Evolutionary conservation across 2,113 vertebrate genomes (phyloP), one percentile per base, ranked within the genome.

Genomic region (Alligator sinensis): DNA sequence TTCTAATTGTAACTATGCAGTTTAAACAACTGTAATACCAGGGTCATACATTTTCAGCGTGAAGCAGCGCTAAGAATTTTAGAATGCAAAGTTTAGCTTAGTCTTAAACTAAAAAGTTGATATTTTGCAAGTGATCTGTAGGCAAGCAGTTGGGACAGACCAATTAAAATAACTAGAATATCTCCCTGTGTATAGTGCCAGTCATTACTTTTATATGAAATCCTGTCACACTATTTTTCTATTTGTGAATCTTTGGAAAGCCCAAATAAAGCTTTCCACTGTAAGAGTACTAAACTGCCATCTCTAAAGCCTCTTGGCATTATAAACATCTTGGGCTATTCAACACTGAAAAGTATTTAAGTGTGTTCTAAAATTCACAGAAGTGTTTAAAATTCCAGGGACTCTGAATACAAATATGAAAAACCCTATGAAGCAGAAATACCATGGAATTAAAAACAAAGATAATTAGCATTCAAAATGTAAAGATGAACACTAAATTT

Each of bases 171-270:
- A 14, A 84, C 72, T 72, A 78, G 91, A 28, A 79, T 92, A 86
- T 63, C 89, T 64, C 85, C 91, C 81, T 76, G 93, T 80, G 57
- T 75, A 10, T 91, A 95, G 91, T 90, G 18, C n/a, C 21, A 78
- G 75, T 82, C 60, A 93, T 92, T 72, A 95, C 62, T 63, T 88
- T 84, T 80, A 76, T 68, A 77, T 66, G 8, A 90, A 91, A 54
- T 81, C 58, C 54, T 95, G 61, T 87, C 76, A 57, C 55, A 74
- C 93, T 83, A 86, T 79, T 95, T 80, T 94, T 94, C 77, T 86
- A 66, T 30, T 72, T 58, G 60, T 86, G 91, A 92, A 28, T 47
- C 11, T 24, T 91, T 84, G 86, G 55, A 91, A 85, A 87, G 24
- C n/a, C 80, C 85, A 18, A 34, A 88, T 38, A 82, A 89, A 81